A percentile compares a stretch with the other conserved stretches of the same genome.
phyloP scores from a whole-genome alignment of 2,888 invertebrate species.

The Rhagonycha fulva region DNA sequence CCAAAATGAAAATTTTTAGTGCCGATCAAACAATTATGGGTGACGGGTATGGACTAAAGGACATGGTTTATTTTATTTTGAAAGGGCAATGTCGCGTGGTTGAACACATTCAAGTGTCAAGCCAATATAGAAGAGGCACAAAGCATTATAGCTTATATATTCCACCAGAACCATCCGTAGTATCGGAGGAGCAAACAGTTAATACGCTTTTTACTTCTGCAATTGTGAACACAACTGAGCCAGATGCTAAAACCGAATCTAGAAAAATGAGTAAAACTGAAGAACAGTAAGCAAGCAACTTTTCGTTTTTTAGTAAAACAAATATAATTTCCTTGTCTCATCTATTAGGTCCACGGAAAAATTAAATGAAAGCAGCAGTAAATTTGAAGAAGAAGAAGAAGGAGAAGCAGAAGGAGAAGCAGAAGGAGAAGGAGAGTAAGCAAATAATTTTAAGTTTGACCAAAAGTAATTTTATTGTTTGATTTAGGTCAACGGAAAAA shows the following conservation, averaged over 20 bases:
- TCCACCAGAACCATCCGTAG: constrained; percentile 37
- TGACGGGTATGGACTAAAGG: constrained; percentile 56
- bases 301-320: neutral
- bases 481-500: too few relatives aligned
- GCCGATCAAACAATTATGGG: constrained; percentile 62
- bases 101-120: constrained; percentile 59
- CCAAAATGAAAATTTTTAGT: constrained; percentile 63
- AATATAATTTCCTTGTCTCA: neutral
- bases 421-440: too few relatives aligned
- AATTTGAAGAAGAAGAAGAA: too few relatives aligned
- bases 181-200: neutral
- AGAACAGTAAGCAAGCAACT: neutral
- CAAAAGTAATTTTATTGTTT: too few relatives aligned
- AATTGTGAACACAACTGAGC: neutral
- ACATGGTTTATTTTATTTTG: constrained; percentile 59
- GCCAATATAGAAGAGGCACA: constrained; percentile 49
- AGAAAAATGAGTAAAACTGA: neutral
- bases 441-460: too few relatives aligned
- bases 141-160: constrained; percentile 57
- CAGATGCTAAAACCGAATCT: neutral
- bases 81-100: constrained; percentile 63
- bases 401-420: too few relatives aligned
- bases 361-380: neutral
- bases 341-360: neutral
- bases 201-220: neutral